These are phyloP conservation scores for Osmoderma eremita DNA, from an alignment of 2,888 invertebrate genomes.

Conservation along the genomic window DNA sequence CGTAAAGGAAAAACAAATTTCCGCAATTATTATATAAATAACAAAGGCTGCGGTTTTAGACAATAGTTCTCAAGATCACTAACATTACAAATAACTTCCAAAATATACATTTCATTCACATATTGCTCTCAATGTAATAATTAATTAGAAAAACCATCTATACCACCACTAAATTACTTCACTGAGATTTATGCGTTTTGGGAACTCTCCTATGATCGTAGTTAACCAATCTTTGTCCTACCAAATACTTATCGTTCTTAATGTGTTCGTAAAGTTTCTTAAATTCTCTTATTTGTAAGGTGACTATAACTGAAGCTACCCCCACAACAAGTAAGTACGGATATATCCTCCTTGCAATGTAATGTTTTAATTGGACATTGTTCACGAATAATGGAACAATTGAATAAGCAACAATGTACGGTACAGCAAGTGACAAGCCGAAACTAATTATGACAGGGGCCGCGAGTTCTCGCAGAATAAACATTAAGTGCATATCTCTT, in stretches of 20 bases:
- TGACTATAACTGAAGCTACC: conserved; percentile 74
- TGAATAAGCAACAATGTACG: conserved; percentile 89
- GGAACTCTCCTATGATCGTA: conserved; percentile 83
- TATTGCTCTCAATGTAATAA: conserved; percentile 6
- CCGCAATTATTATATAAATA: conserved; percentile 11
- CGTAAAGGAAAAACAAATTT: conserved; percentile 11
- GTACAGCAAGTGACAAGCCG: conserved; percentile 89
- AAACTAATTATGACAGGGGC: conserved; percentile 90
- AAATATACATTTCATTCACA: conserved; percentile 22
- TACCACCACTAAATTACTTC: conserved; percentile 29
- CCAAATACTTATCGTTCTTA: conserved; percentile 98
- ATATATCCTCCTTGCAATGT: conserved; percentile 87
- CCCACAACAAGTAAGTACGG: conserved; percentile 84
- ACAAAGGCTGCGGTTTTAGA: background rate
- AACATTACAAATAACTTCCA: conserved; percentile 19
- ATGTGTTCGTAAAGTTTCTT: conserved; percentile 96
- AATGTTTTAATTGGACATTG: conserved; percentile 74
- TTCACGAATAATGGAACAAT: conserved; percentile 75
- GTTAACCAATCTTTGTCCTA: conserved; percentile 95
- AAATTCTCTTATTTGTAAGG: conserved; percentile 92
- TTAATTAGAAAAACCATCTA: conserved; percentile 15
- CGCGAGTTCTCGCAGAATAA: conserved; percentile 86
- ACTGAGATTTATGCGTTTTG: conserved; percentile 25
- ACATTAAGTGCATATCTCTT: conserved; percentile 89
- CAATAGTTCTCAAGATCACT: conserved; percentile 6